phyloP scores from a whole-genome alignment of 2,113 vertebrate genomes.

The Porphyrio hochstetteri region DNA sequence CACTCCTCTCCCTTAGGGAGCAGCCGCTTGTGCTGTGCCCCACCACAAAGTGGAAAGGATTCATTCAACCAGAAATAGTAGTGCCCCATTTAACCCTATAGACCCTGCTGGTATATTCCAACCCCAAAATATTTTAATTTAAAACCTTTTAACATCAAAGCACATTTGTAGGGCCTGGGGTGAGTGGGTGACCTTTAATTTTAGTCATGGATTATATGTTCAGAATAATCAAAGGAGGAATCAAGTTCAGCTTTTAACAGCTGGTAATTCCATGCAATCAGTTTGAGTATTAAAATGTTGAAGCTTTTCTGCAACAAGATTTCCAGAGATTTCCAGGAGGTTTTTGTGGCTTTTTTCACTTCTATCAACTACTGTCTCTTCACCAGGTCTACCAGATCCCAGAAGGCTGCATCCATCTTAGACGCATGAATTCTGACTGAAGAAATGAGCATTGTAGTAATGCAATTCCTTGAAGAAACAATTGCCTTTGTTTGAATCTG shows the following conservation, averaged over 20 bases:
- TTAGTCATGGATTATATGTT: constrained; percentile 10
- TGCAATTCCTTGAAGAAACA: not conserved
- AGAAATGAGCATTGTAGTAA: not conserved
- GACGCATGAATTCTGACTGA: not conserved
- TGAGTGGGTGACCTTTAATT: constrained; percentile 41
- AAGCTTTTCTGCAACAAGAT: not conserved
- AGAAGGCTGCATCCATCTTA: not conserved
- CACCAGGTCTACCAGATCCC: not conserved
- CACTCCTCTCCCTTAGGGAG: not conserved
- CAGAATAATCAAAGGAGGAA: constrained; percentile 34
- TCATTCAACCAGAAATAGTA: not conserved
- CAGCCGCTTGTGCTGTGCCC: not conserved
- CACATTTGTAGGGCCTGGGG: not conserved
- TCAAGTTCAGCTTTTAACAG: constrained; percentile 33
- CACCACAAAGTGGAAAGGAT: not conserved
- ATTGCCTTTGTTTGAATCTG: not conserved
- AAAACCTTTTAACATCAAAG: constrained; percentile 10
- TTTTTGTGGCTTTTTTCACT: not conserved
- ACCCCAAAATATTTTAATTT: not conserved
- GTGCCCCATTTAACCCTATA: not conserved
- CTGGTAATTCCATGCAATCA: constrained; percentile 34
- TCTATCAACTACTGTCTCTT: not conserved
- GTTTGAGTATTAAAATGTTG: constrained; percentile 3
- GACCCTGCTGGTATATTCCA: not conserved
- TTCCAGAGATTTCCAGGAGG: not conserved